phyloP scores from a whole-genome alignment of 1,140 invertebrate genomes.

The Idris sp. region DNA sequence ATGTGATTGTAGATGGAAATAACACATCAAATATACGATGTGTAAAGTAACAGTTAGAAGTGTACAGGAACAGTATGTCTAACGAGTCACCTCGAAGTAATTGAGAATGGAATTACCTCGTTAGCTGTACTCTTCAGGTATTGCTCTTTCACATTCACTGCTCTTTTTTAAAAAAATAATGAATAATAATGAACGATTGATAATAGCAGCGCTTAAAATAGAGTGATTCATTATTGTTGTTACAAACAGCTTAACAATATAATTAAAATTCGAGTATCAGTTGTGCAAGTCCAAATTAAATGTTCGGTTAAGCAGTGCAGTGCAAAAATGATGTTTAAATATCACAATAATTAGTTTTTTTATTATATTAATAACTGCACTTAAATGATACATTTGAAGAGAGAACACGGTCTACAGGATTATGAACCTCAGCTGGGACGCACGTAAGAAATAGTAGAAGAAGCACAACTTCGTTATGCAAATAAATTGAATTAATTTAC shows the following conservation, averaged over 20 bases:
- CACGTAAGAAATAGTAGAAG: too few species aligned
- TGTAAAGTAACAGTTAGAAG: conserved; percentile 36
- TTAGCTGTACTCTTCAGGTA: conserved; percentile 35
- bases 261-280: too few species aligned
- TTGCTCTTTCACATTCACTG: conserved; percentile 9
- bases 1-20: conserved; percentile 9
- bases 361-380: too few species aligned
- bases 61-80: conserved; percentile 40
- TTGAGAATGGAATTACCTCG: conserved; percentile 47
- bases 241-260: too few species aligned
- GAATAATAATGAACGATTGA: conserved; percentile 30
- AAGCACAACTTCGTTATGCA: conserved; percentile 2
- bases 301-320: too few species aligned
- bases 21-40: conserved; percentile 21
- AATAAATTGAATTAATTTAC: conserved; percentile 19
- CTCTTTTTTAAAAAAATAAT: conserved; percentile 9
- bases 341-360: too few species aligned
- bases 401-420: too few species aligned
- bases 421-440: too few species aligned
- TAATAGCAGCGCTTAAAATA: not conserved
- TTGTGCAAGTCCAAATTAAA: too few species aligned
- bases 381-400: too few species aligned
- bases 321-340: too few species aligned
- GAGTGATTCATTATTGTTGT: not conserved
- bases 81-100: conserved; percentile 41